These are phyloP conservation scores for Montipora capitata DNA, from an alignment of 92 coral and sea anemone genomes.

Conservation along the genomic window DNA sequence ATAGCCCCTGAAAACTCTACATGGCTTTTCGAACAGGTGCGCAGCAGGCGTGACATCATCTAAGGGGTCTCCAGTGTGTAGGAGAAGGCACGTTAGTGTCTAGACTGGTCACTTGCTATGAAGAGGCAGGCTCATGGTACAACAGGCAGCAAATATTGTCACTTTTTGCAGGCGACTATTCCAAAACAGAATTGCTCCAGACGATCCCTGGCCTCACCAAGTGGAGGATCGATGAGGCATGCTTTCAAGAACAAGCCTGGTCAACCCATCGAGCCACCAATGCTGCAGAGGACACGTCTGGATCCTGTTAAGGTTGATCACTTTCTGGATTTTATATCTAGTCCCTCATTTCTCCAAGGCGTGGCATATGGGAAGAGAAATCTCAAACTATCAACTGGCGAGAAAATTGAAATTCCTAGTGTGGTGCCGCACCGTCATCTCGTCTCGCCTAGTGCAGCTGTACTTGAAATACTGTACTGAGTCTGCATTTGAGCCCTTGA, in stretches of 20 bases:
- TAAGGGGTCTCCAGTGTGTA: neutral
- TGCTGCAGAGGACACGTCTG: neutral
- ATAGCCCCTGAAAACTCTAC: neutral
- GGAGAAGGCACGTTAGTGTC: conserved; percentile 14
- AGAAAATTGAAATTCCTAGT: conserved; percentile 39
- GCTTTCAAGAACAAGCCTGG: conserved; percentile 33
- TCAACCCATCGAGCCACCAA: conserved; percentile 31
- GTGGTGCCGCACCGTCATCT: conserved; percentile 45
- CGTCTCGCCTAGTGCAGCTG: conserved; percentile 28
- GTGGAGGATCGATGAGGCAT: neutral
- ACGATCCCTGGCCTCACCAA: neutral
- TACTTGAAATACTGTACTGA: conserved; percentile 38
- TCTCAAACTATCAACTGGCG: conserved; percentile 44
- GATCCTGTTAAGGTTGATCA: conserved; percentile 17
- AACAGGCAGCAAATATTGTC: conserved; percentile 5
- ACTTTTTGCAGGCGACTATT: conserved; percentile 8
- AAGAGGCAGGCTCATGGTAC: conserved; percentile 3
- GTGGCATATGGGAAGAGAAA: conserved; percentile 56
- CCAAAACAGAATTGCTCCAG: neutral
- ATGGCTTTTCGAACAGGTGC: neutral
- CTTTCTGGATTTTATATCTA: conserved; percentile 2
- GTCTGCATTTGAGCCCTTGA: conserved; percentile 36
- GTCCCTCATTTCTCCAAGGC: conserved; percentile 37
- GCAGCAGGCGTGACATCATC: neutral
- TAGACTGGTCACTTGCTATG: neutral